Conservation (phyloP, 2,888 invertebrate genomes). For the Drosophila maculinotata region DNA sequence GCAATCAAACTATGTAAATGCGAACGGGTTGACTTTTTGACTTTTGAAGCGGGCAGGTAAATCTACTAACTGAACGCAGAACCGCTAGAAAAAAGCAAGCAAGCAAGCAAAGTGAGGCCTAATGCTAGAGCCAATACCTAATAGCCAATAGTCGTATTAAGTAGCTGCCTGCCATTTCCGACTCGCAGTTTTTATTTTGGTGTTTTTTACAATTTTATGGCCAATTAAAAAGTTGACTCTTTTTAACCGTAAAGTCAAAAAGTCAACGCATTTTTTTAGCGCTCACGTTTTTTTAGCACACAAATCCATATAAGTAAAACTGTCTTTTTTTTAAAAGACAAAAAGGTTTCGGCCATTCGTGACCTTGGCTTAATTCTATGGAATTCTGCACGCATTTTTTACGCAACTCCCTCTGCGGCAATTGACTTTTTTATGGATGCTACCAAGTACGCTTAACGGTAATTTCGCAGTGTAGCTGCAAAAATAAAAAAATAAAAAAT, state of each 20-base stretch:
- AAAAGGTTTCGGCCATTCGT: conserved; percentile 16
- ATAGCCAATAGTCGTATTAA: conserved; percentile 48
- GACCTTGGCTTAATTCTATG: conserved; percentile 57
- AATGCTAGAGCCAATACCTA: conserved; percentile 26
- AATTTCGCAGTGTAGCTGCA: conserved; percentile 15
- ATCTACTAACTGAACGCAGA: neutral
- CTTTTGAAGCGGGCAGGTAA: conserved; percentile 43
- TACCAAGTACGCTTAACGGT: conserved; percentile 27
- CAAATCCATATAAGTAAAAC: neutral
- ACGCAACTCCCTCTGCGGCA: conserved; percentile 66
- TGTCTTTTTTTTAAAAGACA: conserved; percentile 3
- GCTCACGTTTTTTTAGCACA: conserved; percentile 36
- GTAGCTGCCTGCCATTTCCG: conserved; percentile 67
- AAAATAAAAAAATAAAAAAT: conserved; percentile 11
- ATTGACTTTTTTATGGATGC: conserved; percentile 69
- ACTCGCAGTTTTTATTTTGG: conserved; percentile 39
- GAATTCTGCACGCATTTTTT: conserved; percentile 63
- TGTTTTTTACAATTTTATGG: conserved; percentile 58
- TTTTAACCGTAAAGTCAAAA: conserved; percentile 74
- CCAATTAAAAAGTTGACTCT: conserved; percentile 76
- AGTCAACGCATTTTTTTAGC: conserved; percentile 66
- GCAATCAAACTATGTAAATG: conserved; percentile 80
- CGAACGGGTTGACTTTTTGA: conserved; percentile 64
- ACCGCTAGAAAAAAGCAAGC: conserved; percentile 1
- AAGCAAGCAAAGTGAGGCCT: conserved; percentile 23